Conservation (phyloP, 1,140 invertebrate genomes). For the Pseudomyrmex flavicornis region DNA sequence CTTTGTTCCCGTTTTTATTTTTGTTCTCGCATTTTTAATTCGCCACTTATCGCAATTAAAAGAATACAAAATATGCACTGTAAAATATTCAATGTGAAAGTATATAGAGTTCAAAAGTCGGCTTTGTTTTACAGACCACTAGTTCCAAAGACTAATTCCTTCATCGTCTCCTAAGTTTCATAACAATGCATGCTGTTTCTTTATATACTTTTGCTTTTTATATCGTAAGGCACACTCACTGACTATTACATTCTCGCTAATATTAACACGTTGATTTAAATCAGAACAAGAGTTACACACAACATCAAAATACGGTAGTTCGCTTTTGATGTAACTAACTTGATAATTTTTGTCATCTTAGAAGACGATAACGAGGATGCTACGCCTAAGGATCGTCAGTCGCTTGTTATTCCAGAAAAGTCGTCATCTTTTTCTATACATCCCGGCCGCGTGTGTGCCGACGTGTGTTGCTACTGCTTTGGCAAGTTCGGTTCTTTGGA, state of each 20-base stretch:
- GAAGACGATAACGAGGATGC: constrained; percentile 86
- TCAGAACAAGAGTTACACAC: constrained; percentile 20
- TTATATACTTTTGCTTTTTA: constrained; percentile 37
- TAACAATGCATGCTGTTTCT: constrained; percentile 65
- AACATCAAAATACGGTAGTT: background rate
- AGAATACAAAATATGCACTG: background rate
- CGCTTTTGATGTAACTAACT: background rate
- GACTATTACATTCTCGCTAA: constrained; percentile 25
- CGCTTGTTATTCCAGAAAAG: constrained; percentile 93
- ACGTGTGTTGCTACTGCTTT: constrained; percentile 93
- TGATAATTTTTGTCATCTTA: constrained; percentile 65
- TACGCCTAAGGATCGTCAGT: constrained; percentile 85
- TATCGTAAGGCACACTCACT: constrained; percentile 2
- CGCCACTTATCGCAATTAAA: background rate
- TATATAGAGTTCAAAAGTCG: background rate
- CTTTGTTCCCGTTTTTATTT: background rate
- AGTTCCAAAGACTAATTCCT: constrained; percentile 45
- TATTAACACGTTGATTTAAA: background rate
- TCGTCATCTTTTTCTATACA: constrained; percentile 94
- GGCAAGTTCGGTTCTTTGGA: constrained; percentile 94
- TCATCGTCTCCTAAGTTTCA: constrained; percentile 8
- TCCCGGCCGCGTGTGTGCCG: constrained; percentile 91
- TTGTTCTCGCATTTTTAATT: background rate
- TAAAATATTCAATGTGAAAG: background rate
- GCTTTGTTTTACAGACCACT: constrained; percentile 45